A percentile compares a stretch with the other conserved stretches of the same genome.
Evolutionary conservation across 2,113 vertebrate species (phyloP).

Genomic region (Ondatra zibethicus): DNA sequence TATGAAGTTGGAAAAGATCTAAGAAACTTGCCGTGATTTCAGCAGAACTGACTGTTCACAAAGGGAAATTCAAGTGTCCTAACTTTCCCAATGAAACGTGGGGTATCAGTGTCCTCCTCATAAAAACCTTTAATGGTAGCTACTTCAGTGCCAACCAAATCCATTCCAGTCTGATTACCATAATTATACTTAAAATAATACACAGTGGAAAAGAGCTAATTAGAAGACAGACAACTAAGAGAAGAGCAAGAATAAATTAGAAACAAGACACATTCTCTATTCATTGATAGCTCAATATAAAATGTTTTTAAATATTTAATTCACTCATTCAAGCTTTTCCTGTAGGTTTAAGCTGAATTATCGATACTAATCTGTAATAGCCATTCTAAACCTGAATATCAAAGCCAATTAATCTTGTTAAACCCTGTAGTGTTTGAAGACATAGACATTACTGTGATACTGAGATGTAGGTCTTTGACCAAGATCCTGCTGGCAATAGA

Average conservation of each 20-base stretch:
- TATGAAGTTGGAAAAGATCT: constrained; percentile 27
- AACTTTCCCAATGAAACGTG: constrained; percentile 89
- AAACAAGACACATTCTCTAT: background rate
- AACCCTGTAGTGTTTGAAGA: background rate
- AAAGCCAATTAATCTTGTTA: constrained; percentile 34
- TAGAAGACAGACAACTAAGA: constrained; percentile 35
- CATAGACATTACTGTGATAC: constrained; percentile 90
- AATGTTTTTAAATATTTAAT: constrained; percentile 32
- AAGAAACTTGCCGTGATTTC: constrained; percentile 88
- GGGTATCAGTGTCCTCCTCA: constrained; percentile 84
- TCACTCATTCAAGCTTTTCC: background rate
- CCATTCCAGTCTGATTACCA: constrained; percentile 89
- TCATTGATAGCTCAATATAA: constrained; percentile 37
- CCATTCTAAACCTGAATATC: background rate
- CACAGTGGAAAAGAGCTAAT: constrained; percentile 59
- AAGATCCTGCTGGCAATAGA: constrained; percentile 87
- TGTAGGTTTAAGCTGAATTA: constrained; percentile 27
- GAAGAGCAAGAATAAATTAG: background rate
- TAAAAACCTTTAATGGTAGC: constrained; percentile 87
- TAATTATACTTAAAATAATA: constrained; percentile 91
- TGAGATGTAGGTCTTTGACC: constrained; percentile 90
- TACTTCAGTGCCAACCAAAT: constrained; percentile 88
- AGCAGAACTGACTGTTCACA: constrained; percentile 86
- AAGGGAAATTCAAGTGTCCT: constrained; percentile 84
- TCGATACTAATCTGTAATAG: background rate